Conservation (phyloP, 2,888 invertebrate species). For the Perdita meconis region DNA sequence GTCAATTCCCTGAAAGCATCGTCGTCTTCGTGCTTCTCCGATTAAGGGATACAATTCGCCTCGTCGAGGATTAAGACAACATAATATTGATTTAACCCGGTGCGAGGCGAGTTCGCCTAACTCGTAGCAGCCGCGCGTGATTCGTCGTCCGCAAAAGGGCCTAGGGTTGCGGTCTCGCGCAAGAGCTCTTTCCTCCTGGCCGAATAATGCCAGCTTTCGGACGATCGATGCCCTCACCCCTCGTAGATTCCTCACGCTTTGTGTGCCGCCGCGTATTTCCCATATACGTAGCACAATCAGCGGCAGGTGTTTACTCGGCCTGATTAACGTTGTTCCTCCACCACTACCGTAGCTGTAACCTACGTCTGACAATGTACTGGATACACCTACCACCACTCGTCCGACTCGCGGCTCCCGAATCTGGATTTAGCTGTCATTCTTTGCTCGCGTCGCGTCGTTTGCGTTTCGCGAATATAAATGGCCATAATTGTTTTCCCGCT, state of each 20-base stretch:
- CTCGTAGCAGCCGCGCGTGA: conserved; percentile 20
- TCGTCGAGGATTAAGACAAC: conserved; percentile 17
- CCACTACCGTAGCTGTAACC: conserved; percentile 50
- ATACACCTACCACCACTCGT: conserved; percentile 41
- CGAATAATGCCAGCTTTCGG: conserved; percentile 68
- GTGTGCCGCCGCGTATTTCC: conserved; percentile 70
- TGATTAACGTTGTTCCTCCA: conserved; percentile 78
- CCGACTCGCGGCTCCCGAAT: conserved; percentile 29
- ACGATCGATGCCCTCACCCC: conserved; percentile 75
- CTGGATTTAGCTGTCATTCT: conserved; percentile 52
- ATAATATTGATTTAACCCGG: conserved; percentile 38
- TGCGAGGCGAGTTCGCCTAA: conserved; percentile 10
- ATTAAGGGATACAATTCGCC: conserved; percentile 1
- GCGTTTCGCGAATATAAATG: conserved; percentile 34
- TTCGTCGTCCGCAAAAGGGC: conserved; percentile 30
- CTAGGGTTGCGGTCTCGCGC: conserved; percentile 8
- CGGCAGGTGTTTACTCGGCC: conserved; percentile 79
- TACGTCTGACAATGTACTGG: conserved; percentile 47
- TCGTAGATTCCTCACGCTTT: conserved; percentile 67
- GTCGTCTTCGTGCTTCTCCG: not conserved
- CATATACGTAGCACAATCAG: conserved; percentile 77
- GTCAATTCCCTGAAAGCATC: not conserved
- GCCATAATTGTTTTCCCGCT: conserved; percentile 24
- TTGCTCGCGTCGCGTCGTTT: conserved; percentile 14
- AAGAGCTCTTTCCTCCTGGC: conserved; percentile 67